phyloP scores from a whole-genome alignment of 1,140 invertebrate genomes.

The Oryctes rhinoceros region DNA sequence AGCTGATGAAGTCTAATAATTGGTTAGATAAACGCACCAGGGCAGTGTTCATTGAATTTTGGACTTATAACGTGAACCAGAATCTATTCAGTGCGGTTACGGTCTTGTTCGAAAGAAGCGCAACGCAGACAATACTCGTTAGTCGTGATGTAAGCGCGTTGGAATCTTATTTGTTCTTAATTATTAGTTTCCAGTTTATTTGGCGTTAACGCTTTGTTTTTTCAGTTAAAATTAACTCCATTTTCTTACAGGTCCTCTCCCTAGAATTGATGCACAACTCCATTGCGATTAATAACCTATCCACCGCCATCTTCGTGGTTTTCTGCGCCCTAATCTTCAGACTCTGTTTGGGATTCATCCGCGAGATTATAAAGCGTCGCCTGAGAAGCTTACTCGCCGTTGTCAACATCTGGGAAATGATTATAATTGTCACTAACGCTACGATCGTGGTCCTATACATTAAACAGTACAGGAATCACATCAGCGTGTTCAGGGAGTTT shows the following conservation, averaged over 20 bases:
- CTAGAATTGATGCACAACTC: background rate
- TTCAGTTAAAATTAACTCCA: no score
- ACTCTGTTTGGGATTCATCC: background rate
- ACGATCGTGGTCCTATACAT: background rate
- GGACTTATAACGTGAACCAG: slow-evolving; percentile 40
- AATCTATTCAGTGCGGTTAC: slow-evolving; percentile 40
- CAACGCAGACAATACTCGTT: background rate
- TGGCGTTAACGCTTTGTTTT: no score
- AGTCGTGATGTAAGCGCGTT: background rate
- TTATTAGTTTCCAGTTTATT: no score
- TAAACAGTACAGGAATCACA: background rate
- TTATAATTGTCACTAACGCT: background rate
- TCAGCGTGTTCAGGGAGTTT: background rate
- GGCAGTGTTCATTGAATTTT: slow-evolving; percentile 39
- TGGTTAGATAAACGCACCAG: slow-evolving; percentile 32
- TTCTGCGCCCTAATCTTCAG: background rate
- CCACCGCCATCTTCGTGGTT: background rate
- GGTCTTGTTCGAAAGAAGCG: slow-evolving; percentile 33
- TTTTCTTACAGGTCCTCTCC: background rate
- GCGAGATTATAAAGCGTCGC: background rate
- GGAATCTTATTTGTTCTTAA: background rate
- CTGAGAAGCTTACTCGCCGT: background rate
- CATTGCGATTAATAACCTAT: background rate
- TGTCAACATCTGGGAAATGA: background rate
- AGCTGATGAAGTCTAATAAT: slow-evolving; percentile 13